Conservation (phyloP, 1,140 invertebrate species). For the Diorhabda carinulata region DNA sequence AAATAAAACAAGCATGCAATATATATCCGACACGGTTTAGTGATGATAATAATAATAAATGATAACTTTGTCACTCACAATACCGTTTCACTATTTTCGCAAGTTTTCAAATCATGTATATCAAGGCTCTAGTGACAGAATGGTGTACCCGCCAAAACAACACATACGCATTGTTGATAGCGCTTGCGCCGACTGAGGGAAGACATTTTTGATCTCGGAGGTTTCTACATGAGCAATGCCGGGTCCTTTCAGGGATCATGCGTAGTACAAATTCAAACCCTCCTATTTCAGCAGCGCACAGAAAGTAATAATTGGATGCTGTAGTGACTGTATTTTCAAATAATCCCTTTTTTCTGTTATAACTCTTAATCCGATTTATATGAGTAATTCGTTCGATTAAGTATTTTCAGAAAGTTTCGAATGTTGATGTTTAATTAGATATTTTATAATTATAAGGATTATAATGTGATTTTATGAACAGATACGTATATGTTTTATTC, state of each 20-base stretch:
- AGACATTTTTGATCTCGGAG: conserved; percentile 31
- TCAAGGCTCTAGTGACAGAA: conserved; percentile 29
- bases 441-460: too few relatives aligned
- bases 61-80: conserved; percentile 27
- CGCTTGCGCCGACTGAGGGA: conserved; percentile 39
- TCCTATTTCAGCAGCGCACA: not conserved
- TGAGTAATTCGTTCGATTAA: too few relatives aligned
- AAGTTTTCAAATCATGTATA: conserved; percentile 18
- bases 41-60: conserved; percentile 6
- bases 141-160: conserved; percentile 43
- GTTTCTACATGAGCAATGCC: conserved; percentile 34
- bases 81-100: conserved; percentile 16
- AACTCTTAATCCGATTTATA: too few relatives aligned
- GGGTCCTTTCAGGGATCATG: conserved; percentile 31
- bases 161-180: conserved; percentile 35
- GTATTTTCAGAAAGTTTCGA: too few relatives aligned
- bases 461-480: too few relatives aligned
- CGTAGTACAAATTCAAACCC: conserved; percentile 24
- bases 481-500: too few relatives aligned
- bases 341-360: too few relatives aligned
- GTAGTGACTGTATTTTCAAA: too few relatives aligned
- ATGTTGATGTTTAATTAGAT: too few relatives aligned
- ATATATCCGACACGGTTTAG: conserved; percentile 5
- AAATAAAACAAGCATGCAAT: conserved; percentile 28
- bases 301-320: not conserved